phyloP scores from a whole-genome alignment of 2,797 vertebrate genomes.

The Anguilla marmorata region DNA sequence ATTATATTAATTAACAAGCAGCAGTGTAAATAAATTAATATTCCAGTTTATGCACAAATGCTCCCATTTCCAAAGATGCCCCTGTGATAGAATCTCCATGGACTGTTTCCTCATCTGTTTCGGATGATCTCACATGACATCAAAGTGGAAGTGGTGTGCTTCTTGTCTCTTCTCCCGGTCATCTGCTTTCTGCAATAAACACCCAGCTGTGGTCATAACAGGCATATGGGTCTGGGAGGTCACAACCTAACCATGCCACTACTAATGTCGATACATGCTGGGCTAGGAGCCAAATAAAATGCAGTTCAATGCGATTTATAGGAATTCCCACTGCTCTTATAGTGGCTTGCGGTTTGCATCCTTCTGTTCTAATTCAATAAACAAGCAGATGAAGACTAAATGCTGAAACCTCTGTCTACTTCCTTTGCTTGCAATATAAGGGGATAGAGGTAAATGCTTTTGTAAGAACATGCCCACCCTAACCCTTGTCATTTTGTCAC shows the following conservation, averaged over 20 bases:
- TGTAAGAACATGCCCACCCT: not conserved
- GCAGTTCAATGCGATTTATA: not conserved
- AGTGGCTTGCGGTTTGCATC: not conserved
- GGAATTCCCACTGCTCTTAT: not conserved
- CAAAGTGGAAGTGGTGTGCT: conserved; percentile 97
- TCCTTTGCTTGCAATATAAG: not conserved
- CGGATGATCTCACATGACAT: conserved; percentile 86
- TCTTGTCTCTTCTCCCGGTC: conserved; percentile 96
- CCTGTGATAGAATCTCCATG: not conserved
- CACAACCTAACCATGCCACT: not conserved
- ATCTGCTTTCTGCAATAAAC: conserved; percentile 90
- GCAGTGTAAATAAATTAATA: not conserved
- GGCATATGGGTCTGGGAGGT: not conserved
- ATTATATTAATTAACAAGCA: not conserved
- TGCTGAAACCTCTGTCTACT: not conserved
- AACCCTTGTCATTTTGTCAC: not conserved
- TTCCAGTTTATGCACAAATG: not conserved
- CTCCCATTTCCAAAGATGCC: conserved; percentile 37
- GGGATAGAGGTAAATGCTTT: not conserved
- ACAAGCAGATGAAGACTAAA: not conserved
- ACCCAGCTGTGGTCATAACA: not conserved
- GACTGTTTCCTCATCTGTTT: not conserved
- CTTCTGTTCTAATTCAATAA: not conserved
- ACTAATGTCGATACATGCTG: not conserved
- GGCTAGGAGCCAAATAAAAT: not conserved